Evolutionary conservation across 2,797 vertebrate genomes (phyloP), one percentile per base, ranked within the genome.

Genomic region (Pseudopleuronectes americanus): DNA sequence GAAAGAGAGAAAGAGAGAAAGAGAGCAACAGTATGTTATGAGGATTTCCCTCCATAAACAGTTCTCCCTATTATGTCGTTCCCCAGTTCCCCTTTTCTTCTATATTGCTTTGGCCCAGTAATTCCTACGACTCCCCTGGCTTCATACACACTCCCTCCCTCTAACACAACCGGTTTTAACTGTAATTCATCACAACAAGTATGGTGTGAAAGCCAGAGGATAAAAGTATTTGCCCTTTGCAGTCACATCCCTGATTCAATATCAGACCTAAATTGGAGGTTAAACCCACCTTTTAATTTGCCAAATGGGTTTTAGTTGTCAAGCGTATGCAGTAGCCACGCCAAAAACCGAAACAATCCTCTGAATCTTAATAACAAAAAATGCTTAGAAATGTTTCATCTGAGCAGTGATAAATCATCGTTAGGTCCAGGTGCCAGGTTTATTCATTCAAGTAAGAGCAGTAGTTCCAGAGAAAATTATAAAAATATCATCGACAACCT

Each of bases 21-120:
- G n/a, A 62, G 41, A 57, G 22, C 17, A 28, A 8, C 43, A 16
- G 43, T 8, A 26, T 59, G 54, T 80, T 70, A 36, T 53, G 60
- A 85, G 89, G 86, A 84, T 89, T 87, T 86, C 86, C 86, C 75
- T 80, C 74, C 60, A 80, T 76, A 82, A 84, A 88, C 56, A 59
- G 62, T 61, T 56, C 64, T 5, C 68, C 49, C 63, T 60, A 66
- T 59, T 26, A 7, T 69, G 66, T 80, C 61, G 43, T 66, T 79
- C 76, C 80, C 72, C 49, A 4, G 41, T 64, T 77, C 58, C 64
- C 62, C 71, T 70, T 71, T 77, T 67, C 74, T 54, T 76, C 58
- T 67, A 74, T 57, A 74, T 67, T 63, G 52, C 83, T 80, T 83
- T 31, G 64, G 64, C 82, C 84, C 68, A 76, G 48, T 88, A 81